Evolutionary conservation across 2,797 vertebrate species (phyloP).

Genomic region (Anabas testudineus): DNA sequence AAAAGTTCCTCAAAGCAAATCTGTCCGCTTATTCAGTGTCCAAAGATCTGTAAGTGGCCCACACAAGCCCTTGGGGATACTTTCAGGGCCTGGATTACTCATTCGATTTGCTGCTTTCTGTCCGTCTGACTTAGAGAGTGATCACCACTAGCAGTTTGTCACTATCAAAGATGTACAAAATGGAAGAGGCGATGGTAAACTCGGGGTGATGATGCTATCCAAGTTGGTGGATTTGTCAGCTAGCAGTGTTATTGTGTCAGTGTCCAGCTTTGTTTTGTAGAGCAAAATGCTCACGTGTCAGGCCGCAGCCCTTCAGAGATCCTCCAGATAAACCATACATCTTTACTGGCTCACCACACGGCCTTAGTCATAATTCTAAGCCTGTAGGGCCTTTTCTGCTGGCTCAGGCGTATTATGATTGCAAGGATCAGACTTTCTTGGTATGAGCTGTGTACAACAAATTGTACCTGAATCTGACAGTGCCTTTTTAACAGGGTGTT

Average conservation of each 20-base stretch:
- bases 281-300: conserved; percentile 65
- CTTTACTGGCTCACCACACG: conserved; percentile 44
- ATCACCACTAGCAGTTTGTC: conserved; percentile 1
- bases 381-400: conserved; percentile 48
- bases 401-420: conserved; percentile 55
- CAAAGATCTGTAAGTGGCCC: conserved; percentile 37
- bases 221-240: conserved; percentile 4
- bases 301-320: conserved; percentile 41
- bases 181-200: conserved; percentile 4
- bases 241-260: conserved; percentile 19
- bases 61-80: conserved; percentile 28
- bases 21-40: conserved; percentile 13
- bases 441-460: conserved; percentile 26
- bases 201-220: not conserved
- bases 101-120: conserved; percentile 20
- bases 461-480: conserved; percentile 39
- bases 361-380: conserved; percentile 45
- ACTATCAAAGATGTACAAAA: conserved; percentile 2
- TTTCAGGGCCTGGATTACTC: conserved; percentile 28
- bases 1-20: conserved; percentile 33
- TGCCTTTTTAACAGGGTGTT: conserved; percentile 18
- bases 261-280: conserved; percentile 58
- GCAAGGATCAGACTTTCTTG: conserved; percentile 46
- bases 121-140: conserved; percentile 46
- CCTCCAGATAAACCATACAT: conserved; percentile 46